Evolutionary conservation across 1,140 invertebrate species (phyloP).

Genomic region (Bombus vancouverensis): DNA sequence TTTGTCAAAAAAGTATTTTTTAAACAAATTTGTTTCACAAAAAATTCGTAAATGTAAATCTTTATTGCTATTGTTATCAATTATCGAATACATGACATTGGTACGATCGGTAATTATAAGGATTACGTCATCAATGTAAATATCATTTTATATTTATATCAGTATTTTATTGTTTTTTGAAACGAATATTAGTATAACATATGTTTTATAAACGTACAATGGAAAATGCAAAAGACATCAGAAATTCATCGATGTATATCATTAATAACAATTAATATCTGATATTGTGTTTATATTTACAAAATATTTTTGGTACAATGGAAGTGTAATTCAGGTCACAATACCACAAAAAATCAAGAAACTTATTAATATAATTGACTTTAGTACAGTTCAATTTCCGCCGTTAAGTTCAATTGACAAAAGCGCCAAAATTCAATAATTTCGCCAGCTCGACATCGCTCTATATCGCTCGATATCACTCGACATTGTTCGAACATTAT

Average conservation of each 20-base stretch:
- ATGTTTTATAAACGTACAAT: background rate
- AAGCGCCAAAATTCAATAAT: background rate
- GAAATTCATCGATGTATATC: background rate
- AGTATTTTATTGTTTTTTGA: background rate
- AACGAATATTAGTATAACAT: background rate
- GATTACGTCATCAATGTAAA: conserved; percentile 13
- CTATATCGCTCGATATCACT: background rate
- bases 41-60: background rate
- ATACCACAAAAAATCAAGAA: background rate
- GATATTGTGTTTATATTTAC: background rate
- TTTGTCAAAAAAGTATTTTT: background rate
- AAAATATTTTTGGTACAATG: background rate
- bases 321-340: background rate
- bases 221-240: background rate
- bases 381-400: too few species aligned
- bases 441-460: background rate
- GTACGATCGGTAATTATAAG: background rate
- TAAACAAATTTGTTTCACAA: too few species aligned
- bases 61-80: too few species aligned
- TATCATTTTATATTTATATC: background rate
- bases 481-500: conserved; percentile 1
- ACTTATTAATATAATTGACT: background rate
- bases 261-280: background rate
- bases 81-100: background rate
- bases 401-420: background rate